A percentile compares a stretch with the other conserved stretches of the same genome.
phyloP scores from a whole-genome alignment of 1,140 invertebrate species.

The Neoseiulus cucumeris region DNA sequence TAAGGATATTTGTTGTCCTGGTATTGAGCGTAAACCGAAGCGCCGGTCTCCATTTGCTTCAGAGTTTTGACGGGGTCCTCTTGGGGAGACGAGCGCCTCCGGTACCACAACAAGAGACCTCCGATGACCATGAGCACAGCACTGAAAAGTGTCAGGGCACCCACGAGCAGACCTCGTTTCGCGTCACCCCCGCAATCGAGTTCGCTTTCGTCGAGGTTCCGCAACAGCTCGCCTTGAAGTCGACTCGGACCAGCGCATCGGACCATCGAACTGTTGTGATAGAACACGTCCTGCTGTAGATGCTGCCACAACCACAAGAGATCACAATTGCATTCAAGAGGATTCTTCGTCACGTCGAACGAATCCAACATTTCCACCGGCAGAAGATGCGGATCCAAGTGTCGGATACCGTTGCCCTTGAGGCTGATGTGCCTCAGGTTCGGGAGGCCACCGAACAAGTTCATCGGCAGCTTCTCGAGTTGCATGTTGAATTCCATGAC shows the following conservation, averaged over 20 bases:
- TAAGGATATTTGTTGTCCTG: not conserved
- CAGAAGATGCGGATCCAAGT: conserved; percentile 13
- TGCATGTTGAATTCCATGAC: conserved; percentile 33
- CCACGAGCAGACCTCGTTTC: not conserved
- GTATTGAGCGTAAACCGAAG: not conserved
- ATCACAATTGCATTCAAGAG: conserved; percentile 64
- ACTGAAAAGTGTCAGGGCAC: not conserved
- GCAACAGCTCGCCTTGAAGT: not conserved
- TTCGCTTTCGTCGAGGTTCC: not conserved
- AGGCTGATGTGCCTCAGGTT: conserved; percentile 42
- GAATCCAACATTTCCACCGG: conserved; percentile 19
- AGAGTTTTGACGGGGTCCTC: not conserved
- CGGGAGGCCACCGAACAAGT: conserved; percentile 45
- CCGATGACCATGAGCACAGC: not conserved
- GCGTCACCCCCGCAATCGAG: not conserved
- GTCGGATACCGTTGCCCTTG: conserved; percentile 18
- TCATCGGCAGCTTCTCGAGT: conserved; percentile 34
- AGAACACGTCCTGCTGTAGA: not conserved
- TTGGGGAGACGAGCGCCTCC: not conserved
- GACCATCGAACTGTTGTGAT: not conserved
- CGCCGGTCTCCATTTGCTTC: not conserved
- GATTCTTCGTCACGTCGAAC: conserved; percentile 47
- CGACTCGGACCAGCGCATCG: not conserved
- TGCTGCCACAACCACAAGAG: conserved; percentile 62
- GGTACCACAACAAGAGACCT: not conserved